Evolutionary conservation across 2,797 vertebrate species (phyloP).

Genomic region (Hyperoplus lanceolatus): DNA sequence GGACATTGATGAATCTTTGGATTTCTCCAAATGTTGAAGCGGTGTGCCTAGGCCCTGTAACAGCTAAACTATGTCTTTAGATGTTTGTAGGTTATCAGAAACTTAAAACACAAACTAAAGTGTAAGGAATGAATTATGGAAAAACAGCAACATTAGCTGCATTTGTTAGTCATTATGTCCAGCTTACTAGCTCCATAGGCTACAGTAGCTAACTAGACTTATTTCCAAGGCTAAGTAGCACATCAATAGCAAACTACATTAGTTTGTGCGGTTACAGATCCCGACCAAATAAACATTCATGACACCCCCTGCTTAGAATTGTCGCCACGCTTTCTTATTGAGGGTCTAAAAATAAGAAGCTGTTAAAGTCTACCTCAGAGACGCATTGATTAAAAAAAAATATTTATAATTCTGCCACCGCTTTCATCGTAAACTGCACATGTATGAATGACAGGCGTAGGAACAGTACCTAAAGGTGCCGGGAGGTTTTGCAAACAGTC

Average conservation of each 20-base stretch:
- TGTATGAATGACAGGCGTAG: constrained; percentile 23
- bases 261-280: not conserved
- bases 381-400: not conserved
- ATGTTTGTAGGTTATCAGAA: not conserved
- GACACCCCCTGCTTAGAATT: not conserved
- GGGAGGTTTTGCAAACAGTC: not conserved
- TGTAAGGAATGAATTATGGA: not conserved
- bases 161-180: not conserved
- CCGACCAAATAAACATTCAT: not conserved
- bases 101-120: not conserved
- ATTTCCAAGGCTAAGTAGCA: not conserved
- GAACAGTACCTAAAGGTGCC: not conserved
- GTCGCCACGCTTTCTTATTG: not conserved
- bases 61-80: not conserved
- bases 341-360: not conserved
- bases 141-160: not conserved
- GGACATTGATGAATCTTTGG: not conserved
- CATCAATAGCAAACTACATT: not conserved
- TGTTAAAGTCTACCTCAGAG: not conserved
- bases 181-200: not conserved
- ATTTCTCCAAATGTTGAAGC: not conserved
- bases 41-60: not conserved
- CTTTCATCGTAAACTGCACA: not conserved
- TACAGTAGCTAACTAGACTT: not conserved
- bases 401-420: not conserved